These are phyloP conservation scores for Epizoanthus scotinus DNA, from an alignment of 92 coral and sea anemone genomes.

Conservation along the genomic window DNA sequence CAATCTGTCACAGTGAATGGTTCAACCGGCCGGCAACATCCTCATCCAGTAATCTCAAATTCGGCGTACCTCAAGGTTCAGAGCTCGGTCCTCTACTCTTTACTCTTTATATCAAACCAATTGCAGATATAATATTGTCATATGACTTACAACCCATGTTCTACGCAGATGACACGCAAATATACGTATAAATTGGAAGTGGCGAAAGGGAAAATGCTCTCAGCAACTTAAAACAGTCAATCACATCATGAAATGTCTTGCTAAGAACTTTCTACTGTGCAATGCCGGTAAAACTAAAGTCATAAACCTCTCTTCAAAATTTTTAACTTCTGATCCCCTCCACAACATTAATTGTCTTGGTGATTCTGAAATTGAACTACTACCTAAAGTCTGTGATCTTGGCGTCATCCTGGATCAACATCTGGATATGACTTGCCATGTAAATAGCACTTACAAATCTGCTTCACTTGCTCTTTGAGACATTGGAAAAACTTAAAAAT, in stretches of 20 bases:
- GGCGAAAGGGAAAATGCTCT: conserved; percentile 3
- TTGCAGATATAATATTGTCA: not conserved
- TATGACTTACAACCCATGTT: not conserved
- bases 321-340: not conserved
- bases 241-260: not conserved
- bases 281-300: not conserved
- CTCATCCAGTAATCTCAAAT: not conserved
- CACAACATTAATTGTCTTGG: not conserved
- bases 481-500: too few relatives aligned
- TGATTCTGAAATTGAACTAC: not conserved
- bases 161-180: not conserved
- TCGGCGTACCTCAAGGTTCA: not conserved
- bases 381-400: not conserved
- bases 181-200: not conserved
- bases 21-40: too few relatives aligned
- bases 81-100: not conserved
- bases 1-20: not conserved
- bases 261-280: not conserved
- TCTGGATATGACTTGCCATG: not conserved
- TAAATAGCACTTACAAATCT: not conserved
- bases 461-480: not conserved
- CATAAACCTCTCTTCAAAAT: not conserved
- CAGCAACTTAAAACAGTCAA: too few relatives aligned
- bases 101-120: not conserved
- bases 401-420: not conserved